Percentiles rank a stretch among this genome's conserved stretches.
phyloP scores from a whole-genome alignment of 2,888 invertebrate genomes.

The Hirtodrosophila cameraria region DNA sequence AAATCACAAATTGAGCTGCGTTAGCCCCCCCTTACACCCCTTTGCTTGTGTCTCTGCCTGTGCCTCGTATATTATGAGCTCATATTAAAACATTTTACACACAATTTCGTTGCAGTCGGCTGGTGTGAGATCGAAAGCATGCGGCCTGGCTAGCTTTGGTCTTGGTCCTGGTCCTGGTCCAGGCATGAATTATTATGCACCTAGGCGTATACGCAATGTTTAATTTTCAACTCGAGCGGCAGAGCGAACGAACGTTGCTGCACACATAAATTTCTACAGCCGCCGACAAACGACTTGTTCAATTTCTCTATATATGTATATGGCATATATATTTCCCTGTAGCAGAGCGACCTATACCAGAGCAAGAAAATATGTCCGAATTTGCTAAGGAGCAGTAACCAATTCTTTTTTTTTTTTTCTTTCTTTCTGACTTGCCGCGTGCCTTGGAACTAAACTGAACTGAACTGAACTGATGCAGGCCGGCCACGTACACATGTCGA shows the following conservation, averaged over 20 bases:
- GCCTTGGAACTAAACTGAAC: conserved; percentile 10
- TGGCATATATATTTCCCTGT: neutral
- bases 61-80: conserved; percentile 70
- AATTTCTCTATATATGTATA: conserved; percentile 66
- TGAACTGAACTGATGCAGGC: conserved; percentile 55
- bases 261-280: conserved; percentile 75
- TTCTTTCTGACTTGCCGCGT: conserved; percentile 16
- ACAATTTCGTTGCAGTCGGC: conserved; percentile 68
- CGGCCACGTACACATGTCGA: conserved; percentile 76
- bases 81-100: conserved; percentile 79
- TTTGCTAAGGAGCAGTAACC: conserved; percentile 51
- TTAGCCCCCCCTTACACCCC: conserved; percentile 15
- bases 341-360: conserved; percentile 23
- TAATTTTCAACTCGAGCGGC: conserved; percentile 74
- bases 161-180: no score
- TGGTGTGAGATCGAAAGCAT: conserved; percentile 19
- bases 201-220: conserved; percentile 81
- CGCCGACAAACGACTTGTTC: conserved; percentile 78
- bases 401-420: conserved; percentile 19
- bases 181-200: conserved; percentile 78
- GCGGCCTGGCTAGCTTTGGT: no score
- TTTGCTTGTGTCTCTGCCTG: conserved; percentile 11
- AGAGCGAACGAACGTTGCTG: conserved; percentile 38
- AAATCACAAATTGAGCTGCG: conserved; percentile 76
- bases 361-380: conserved; percentile 53